Conservation (phyloP, 2,797 vertebrate species). For the Gymnopithys bicolor region DNA sequence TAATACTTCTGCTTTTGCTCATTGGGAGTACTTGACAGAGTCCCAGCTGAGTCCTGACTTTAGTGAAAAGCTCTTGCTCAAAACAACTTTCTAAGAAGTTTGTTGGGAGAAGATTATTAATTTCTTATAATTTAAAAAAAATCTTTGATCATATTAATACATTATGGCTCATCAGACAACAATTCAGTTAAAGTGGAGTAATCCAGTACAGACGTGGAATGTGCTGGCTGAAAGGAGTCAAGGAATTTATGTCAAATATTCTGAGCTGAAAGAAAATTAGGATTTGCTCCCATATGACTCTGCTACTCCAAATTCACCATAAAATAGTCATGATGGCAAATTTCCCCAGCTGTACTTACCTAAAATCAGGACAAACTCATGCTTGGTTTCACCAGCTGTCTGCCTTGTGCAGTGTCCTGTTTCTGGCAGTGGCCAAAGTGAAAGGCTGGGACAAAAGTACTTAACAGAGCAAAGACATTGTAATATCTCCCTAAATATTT, state of each 20-base stretch:
- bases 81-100: background rate
- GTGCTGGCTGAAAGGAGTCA: background rate
- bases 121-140: background rate
- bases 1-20: background rate
- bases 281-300: background rate
- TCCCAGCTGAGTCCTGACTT: background rate
- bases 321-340: background rate
- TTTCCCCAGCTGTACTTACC: background rate
- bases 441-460: background rate
- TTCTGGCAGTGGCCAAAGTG: background rate
- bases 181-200: background rate
- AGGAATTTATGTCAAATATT: background rate
- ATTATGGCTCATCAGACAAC: background rate
- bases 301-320: background rate
- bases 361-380: background rate
- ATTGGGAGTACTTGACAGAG: background rate
- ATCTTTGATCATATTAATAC: background rate
- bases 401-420: background rate
- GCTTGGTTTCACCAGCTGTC: background rate
- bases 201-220: background rate
- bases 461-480: background rate
- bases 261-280: background rate
- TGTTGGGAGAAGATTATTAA: background rate
- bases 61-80: background rate
- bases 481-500: background rate